Evolutionary conservation across 2,113 vertebrate genomes (phyloP).

Genomic region (Zapornia atra): DNA sequence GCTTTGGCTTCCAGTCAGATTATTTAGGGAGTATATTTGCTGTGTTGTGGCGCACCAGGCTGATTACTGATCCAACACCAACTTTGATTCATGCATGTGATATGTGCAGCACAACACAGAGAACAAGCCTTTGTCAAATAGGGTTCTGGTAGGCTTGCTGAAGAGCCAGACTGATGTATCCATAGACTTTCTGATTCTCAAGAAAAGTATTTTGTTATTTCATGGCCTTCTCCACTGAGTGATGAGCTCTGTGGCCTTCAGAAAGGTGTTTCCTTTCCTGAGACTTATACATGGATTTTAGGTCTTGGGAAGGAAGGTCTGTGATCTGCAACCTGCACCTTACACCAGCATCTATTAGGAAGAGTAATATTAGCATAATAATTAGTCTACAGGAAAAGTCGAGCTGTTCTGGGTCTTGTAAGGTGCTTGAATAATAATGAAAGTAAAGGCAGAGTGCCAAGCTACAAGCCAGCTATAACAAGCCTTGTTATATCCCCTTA

Average conservation of each 20-base stretch:
- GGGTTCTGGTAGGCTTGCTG: not conserved
- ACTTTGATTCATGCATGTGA: not conserved
- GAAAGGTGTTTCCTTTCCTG: not conserved
- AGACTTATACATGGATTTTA: not conserved
- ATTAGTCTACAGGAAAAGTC: not conserved
- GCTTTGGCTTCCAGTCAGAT: not conserved
- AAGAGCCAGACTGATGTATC: not conserved
- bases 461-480: not conserved
- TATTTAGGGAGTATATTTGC: not conserved
- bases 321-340: not conserved
- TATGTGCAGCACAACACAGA: not conserved
- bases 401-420: not conserved
- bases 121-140: not conserved
- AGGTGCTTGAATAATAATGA: not conserved
- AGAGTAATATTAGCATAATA: not conserved
- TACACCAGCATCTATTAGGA: not conserved
- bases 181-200: not conserved
- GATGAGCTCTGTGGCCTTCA: not conserved
- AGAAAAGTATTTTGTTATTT: not conserved
- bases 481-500: not conserved
- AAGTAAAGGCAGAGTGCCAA: not conserved
- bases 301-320: not conserved
- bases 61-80: not conserved
- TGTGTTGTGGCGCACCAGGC: not conserved
- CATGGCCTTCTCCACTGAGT: not conserved